These are phyloP conservation scores for Agrilus mali DNA, from an alignment of 2,888 invertebrate genomes.

Conservation along the genomic window DNA sequence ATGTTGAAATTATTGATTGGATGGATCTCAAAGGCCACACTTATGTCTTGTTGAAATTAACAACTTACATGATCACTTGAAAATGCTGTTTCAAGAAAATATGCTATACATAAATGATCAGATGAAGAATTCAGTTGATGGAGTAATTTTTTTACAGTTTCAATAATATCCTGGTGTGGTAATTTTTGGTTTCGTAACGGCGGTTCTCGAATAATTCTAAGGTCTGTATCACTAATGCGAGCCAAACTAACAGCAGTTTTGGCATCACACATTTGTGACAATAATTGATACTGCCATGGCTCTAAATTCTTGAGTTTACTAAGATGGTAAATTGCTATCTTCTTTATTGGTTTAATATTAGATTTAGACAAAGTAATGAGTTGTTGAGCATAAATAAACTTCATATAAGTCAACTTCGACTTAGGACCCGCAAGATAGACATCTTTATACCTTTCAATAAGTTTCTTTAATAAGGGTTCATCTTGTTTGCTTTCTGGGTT, in stretches of 20 bases:
- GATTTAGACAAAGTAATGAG: constrained; percentile 52
- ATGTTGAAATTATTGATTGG: too few species aligned
- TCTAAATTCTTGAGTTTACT: constrained; percentile 50
- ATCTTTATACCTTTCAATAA: constrained; percentile 4
- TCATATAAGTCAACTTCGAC: constrained; percentile 21
- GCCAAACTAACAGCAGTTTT: constrained; percentile 68
- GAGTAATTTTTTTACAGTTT: constrained; percentile 33
- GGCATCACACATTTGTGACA: constrained; percentile 69
- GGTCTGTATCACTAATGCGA: constrained; percentile 53
- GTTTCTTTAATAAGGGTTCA: constrained; percentile 6
- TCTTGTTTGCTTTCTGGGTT: constrained; percentile 7
- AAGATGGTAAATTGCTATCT: constrained; percentile 51
- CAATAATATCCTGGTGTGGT: constrained; percentile 27
- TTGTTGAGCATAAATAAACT: constrained; percentile 42
- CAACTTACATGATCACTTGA: constrained; percentile 30
- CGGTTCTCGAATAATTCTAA: constrained; percentile 62
- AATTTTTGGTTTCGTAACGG: constrained; percentile 32
- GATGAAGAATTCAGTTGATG: constrained; percentile 30
- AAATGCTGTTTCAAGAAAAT: constrained; percentile 35
- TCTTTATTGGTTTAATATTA: constrained; percentile 47
- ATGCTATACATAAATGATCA: constrained; percentile 36
- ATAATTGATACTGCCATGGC: constrained; percentile 37
- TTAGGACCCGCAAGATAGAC: constrained; percentile 5
- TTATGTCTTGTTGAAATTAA: too few species aligned
- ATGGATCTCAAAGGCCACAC: too few species aligned